phyloP scores from a whole-genome alignment of 2,113 vertebrate species.

The Sphaerodactylus townsendi region DNA sequence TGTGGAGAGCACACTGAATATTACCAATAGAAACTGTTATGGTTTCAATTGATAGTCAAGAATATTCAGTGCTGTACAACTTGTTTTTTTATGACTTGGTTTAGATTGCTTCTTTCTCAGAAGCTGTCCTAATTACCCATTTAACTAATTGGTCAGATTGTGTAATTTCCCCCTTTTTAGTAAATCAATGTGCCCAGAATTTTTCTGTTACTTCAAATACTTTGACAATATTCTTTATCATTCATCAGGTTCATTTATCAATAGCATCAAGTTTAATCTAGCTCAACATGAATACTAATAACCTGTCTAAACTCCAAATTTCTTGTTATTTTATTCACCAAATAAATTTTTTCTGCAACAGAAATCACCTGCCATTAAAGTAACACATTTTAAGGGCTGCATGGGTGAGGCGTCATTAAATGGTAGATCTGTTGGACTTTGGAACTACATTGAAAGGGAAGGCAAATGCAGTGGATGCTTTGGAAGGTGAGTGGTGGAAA shows the following conservation, averaged over 20 bases:
- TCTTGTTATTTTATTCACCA: background rate
- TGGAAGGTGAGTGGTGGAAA: slow-evolving; percentile 79
- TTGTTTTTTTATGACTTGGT: background rate
- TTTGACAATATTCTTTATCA: background rate
- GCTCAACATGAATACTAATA: background rate
- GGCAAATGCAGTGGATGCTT: slow-evolving; percentile 90
- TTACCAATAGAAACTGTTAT: background rate
- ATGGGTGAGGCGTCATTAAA: slow-evolving; percentile 87
- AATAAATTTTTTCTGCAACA: slow-evolving; percentile 47
- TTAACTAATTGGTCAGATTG: background rate
- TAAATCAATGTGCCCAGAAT: background rate
- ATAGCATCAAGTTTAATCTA: background rate
- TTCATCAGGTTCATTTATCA: slow-evolving; percentile 24
- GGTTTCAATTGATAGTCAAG: background rate
- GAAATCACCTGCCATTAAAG: slow-evolving; percentile 81
- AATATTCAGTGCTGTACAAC: background rate
- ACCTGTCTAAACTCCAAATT: slow-evolving; percentile 3
- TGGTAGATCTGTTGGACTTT: slow-evolving; percentile 87
- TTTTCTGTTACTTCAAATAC: slow-evolving; percentile 2
- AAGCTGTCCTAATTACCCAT: slow-evolving; percentile 22
- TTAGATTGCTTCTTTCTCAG: background rate
- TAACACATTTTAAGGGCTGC: slow-evolving; percentile 88
- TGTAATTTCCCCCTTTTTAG: background rate
- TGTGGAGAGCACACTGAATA: too few relatives aligned
- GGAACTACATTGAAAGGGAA: slow-evolving; percentile 88